Evolutionary conservation across 2,113 vertebrate species (phyloP), one percentile per base, ranked within the genome.

Genomic region (Chauna torquata): DNA sequence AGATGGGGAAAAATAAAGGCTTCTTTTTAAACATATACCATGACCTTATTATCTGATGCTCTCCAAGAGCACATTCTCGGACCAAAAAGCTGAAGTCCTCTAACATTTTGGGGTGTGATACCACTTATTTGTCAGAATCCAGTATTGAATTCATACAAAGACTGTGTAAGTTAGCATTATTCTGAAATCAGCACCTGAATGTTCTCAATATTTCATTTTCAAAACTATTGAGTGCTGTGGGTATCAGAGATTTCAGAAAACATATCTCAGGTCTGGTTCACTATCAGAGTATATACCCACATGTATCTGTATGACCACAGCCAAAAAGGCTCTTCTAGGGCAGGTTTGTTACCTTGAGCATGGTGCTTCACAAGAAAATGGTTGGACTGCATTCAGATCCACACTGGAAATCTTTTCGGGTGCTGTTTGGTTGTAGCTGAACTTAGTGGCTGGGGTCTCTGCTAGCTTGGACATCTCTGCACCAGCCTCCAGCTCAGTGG

Each of bases 331-430:
- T 42, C 22, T 42, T 32, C 52, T 25, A n/a, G n/a, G 61, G 4
- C n/a, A 55, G 32, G 5, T 55, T 42, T 69, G 18, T 32, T 57
- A 69, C 5, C 32, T 25, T 72, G 66, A 90, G 52, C 45, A 82
- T 28, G 15, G 34, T 0, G 45, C 5, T 40, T 80, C 30, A n/a
- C 50, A 30, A 49, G 44, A 76, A 36, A 49, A 45, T 3, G 8
- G 3, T 47, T 50, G 66, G 42, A 52, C 50, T 74, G 50, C 34
- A 6, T 24, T 58, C 71, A 50, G 57, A 76, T 45, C 11, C 3
- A 1, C 3, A 2, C 0, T 40, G 47, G 59, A 44, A 74, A 40
- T 66, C 20, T 40, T 71, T 52, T 20, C n/a, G 40, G n/a, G 22
- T 18, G 12, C 12, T 72, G 9, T 40, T 36, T 40, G 20, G 49